Percentiles rank a stretch among this genome's conserved stretches.
phyloP scores from a whole-genome alignment of 1,140 invertebrate genomes.

The Drosophila nebulosa region DNA sequence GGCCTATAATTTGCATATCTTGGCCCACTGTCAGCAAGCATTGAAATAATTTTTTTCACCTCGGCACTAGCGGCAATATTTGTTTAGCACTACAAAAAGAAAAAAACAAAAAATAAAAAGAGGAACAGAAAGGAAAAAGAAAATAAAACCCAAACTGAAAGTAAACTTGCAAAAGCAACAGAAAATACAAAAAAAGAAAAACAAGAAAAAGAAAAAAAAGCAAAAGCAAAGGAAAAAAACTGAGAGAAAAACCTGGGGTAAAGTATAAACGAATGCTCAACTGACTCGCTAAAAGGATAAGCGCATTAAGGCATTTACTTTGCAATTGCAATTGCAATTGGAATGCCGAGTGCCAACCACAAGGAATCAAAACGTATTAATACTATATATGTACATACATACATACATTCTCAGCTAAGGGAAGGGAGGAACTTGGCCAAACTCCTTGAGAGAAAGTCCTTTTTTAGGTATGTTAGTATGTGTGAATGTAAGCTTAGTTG shows the following conservation, averaged over 20 bases:
- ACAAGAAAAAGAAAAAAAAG: too few relatives aligned
- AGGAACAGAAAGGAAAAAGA: background rate
- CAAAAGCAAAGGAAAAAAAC: too few relatives aligned
- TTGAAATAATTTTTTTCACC: constrained; percentile 65
- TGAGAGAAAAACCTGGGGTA: background rate
- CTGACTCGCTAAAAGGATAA: constrained; percentile 73
- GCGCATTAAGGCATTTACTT: constrained; percentile 76
- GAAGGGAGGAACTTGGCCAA: background rate
- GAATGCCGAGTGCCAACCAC: constrained; percentile 33
- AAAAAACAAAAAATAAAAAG: background rate
- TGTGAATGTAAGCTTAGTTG: constrained; percentile 6
- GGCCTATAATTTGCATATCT: background rate
- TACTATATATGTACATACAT: constrained; percentile 13
- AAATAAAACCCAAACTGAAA: background rate
- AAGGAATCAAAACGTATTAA: constrained; percentile 47
- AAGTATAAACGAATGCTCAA: constrained; percentile 50
- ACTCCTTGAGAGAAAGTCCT: constrained; percentile 14
- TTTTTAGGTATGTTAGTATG: background rate
- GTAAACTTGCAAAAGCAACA: background rate
- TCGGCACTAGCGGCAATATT: constrained; percentile 51
- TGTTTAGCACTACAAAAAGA: constrained; percentile 46
- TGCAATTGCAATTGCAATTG: constrained; percentile 53
- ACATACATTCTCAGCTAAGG: background rate
- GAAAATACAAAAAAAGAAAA: background rate
- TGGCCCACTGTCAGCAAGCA: constrained; percentile 29